Evolutionary conservation across 1,140 invertebrate genomes (phyloP).

Genomic region (Drosophila elegans): DNA sequence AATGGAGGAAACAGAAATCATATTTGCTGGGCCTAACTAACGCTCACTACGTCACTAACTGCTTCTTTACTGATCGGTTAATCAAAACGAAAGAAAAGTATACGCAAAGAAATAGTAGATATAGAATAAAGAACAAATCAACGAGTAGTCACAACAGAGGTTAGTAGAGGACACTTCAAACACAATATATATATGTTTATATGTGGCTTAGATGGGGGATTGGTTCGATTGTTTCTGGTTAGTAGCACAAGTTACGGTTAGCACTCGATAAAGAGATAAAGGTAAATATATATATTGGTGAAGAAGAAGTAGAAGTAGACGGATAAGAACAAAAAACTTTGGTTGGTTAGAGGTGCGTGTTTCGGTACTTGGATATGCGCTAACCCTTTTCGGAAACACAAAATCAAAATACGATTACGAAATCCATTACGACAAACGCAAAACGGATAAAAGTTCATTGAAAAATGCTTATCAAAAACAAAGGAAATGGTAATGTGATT

Average conservation of each 20-base stretch:
- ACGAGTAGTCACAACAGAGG: conserved; percentile 71
- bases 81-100: conserved; percentile 13
- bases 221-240: conserved; percentile 51
- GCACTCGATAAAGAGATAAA: conserved; percentile 70
- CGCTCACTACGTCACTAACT: conserved; percentile 48
- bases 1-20: conserved; percentile 36
- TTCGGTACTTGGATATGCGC: conserved; percentile 44
- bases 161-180: conserved; percentile 77
- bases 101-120: conserved; percentile 23
- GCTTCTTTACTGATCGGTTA: conserved; percentile 47
- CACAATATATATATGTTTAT: conserved; percentile 62
- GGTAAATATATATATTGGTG: conserved; percentile 49
- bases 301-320: conserved; percentile 40
- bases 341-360: conserved; percentile 38
- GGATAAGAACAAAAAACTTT: conserved; percentile 44
- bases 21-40: conserved; percentile 38
- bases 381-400: conserved; percentile 61
- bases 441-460: conserved; percentile 51
- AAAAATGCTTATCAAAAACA: conserved; percentile 68
- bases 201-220: conserved; percentile 35
- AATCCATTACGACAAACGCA: conserved; percentile 58
- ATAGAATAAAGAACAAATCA: conserved; percentile 50
- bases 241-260: conserved; percentile 79
- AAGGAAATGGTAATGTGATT: conserved; percentile 70
- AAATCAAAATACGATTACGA: conserved; percentile 57